A percentile compares a stretch with the other conserved stretches of the same genome.
Evolutionary conservation across 2,113 vertebrate species (phyloP).

Genomic region (Gallinago jamesoni): DNA sequence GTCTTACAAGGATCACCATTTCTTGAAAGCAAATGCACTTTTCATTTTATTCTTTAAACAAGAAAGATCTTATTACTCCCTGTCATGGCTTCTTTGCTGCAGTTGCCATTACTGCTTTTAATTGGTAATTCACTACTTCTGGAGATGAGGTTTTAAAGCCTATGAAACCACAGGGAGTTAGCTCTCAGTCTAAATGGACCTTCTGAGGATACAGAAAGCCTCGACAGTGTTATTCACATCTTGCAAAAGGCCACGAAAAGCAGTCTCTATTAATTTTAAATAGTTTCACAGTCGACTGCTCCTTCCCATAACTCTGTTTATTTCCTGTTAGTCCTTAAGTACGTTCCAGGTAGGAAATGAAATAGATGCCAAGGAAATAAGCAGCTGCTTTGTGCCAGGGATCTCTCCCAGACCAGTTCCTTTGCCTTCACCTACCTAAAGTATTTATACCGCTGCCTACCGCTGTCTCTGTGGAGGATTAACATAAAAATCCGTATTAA

Average conservation of each 20-base stretch:
- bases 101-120: slow-evolving; percentile 1
- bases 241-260: background rate
- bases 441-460: background rate
- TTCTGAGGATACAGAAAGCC: background rate
- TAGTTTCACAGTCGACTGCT: background rate
- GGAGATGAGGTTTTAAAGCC: background rate
- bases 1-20: background rate
- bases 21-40: slow-evolving; percentile 21
- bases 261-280: background rate
- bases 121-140: slow-evolving; percentile 2
- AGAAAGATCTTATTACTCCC: background rate
- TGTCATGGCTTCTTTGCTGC: background rate
- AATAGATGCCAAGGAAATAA: background rate
- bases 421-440: background rate
- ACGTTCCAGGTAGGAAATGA: background rate
- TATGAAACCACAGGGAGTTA: background rate
- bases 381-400: background rate
- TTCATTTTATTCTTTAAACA: slow-evolving; percentile 35
- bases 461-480: background rate
- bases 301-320: background rate
- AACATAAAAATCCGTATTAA: background rate
- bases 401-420: background rate
- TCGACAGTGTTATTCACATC: background rate
- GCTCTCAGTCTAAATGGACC: background rate
- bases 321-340: slow-evolving; percentile 26